These are phyloP conservation scores for Tenthredo notha DNA, from an alignment of 2,888 invertebrate genomes.

Conservation along the genomic window DNA sequence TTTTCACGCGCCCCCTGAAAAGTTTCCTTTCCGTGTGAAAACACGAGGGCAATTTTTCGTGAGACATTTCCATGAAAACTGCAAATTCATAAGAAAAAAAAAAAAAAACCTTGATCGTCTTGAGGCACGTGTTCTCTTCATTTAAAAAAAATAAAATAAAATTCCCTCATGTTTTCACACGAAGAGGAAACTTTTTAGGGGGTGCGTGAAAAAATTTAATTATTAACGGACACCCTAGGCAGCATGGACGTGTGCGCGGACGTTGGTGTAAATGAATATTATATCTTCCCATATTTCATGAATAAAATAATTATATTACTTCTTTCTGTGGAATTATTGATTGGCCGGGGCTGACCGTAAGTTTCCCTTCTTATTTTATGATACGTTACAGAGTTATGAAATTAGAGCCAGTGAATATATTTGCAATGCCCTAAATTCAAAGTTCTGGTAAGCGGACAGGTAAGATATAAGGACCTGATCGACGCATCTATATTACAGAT, in stretches of 20 bases:
- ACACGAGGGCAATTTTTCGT: no score
- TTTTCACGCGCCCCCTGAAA: no score
- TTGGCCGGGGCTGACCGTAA: neutral
- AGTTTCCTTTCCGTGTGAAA: no score
- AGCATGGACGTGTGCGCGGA: neutral
- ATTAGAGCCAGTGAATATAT: neutral
- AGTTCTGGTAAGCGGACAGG: neutral
- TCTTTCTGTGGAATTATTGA: neutral
- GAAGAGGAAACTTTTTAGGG: no score
- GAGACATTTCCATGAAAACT: no score
- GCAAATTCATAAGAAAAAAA: no score
- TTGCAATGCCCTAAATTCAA: neutral
- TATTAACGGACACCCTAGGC: no score
- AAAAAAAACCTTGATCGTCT: no score
- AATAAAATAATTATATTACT: slow-evolving; percentile 15
- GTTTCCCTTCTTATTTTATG: neutral
- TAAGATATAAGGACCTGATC: neutral
- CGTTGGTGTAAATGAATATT: slow-evolving; percentile 6
- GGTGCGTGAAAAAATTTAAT: no score
- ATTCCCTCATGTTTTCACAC: no score
- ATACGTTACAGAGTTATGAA: neutral
- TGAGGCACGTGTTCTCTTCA: no score
- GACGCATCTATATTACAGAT: neutral
- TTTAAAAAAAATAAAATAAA: no score
- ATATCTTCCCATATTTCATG: slow-evolving; percentile 1